phyloP scores from a whole-genome alignment of 2,888 invertebrate species.

The Cryptocephalus primarius region DNA sequence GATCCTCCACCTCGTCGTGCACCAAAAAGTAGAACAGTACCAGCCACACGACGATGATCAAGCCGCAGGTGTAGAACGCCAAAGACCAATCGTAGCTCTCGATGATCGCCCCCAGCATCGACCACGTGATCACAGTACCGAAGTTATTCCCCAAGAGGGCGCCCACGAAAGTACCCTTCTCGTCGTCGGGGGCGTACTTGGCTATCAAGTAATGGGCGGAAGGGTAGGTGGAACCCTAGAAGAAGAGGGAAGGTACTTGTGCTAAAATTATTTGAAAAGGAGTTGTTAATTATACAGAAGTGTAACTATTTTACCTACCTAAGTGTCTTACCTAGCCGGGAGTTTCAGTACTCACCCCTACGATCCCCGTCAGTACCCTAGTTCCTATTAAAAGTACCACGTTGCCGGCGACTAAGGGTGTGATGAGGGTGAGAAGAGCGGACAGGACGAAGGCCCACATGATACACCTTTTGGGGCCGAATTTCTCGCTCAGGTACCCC shows the following conservation, averaged over 20 bases:
- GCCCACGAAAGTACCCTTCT: slow-evolving; percentile 60
- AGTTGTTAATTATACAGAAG: not conserved
- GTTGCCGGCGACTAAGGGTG: slow-evolving; percentile 37
- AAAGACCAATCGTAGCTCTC: slow-evolving; percentile 53
- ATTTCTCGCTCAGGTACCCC: slow-evolving; percentile 49
- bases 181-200: slow-evolving; percentile 60
- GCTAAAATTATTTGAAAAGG: not conserved
- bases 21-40: slow-evolving; percentile 40
- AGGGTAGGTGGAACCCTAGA: slow-evolving; percentile 50
- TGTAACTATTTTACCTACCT: too few species aligned
- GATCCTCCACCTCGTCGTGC: slow-evolving; percentile 42
- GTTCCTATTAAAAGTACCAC: slow-evolving; percentile 36
- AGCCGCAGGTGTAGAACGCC: slow-evolving; percentile 30
- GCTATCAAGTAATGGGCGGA: slow-evolving; percentile 54
- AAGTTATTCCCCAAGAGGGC: slow-evolving; percentile 62
- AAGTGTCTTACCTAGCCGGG: too few species aligned
- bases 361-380: slow-evolving; percentile 49
- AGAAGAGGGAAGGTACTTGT: not conserved
- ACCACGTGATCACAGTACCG: slow-evolving; percentile 59
- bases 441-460: slow-evolving; percentile 42
- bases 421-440: slow-evolving; percentile 47
- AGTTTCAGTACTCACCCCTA: slow-evolving; percentile 53
- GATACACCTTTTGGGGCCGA: slow-evolving; percentile 49
- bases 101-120: slow-evolving; percentile 52
- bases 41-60: slow-evolving; percentile 27